phyloP scores from a whole-genome alignment of 1,140 invertebrate genomes.

The Drosophila lacertosa region DNA sequence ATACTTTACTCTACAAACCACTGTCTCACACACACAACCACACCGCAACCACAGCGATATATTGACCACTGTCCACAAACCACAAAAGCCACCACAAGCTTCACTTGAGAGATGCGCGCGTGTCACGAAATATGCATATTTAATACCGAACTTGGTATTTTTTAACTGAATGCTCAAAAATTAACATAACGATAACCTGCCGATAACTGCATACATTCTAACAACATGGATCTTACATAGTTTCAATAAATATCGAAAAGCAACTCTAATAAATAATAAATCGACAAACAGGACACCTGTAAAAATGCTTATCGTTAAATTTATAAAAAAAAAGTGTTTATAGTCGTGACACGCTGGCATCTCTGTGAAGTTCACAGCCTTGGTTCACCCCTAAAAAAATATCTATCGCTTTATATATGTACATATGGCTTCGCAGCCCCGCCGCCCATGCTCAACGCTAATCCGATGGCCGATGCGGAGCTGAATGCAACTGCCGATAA shows the following conservation, averaged over 20 bases:
- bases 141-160: background rate
- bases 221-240: too few relatives aligned
- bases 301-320: too few relatives aligned
- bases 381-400: slow-evolving; percentile 37
- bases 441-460: slow-evolving; percentile 59
- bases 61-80: slow-evolving; percentile 4
- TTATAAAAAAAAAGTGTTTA: too few relatives aligned
- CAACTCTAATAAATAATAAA: too few relatives aligned
- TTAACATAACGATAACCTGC: too few relatives aligned
- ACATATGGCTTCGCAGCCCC: slow-evolving; percentile 65
- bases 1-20: slow-evolving; percentile 26
- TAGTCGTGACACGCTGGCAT: slow-evolving; percentile 1
- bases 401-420: slow-evolving; percentile 46
- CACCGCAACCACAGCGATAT: background rate
- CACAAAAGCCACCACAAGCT: slow-evolving; percentile 18
- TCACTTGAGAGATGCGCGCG: slow-evolving; percentile 12
- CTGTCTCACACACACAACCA: slow-evolving; percentile 27
- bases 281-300: too few relatives aligned
- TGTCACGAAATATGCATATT: slow-evolving; percentile 14
- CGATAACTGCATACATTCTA: too few relatives aligned
- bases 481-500: slow-evolving; percentile 93
- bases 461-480: slow-evolving; percentile 62
- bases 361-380: slow-evolving; percentile 6
- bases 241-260: too few relatives aligned
- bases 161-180: too few relatives aligned